These are phyloP conservation scores for Andrena haemorrhoa DNA, from an alignment of 2,888 invertebrate species.

Conservation along the genomic window DNA sequence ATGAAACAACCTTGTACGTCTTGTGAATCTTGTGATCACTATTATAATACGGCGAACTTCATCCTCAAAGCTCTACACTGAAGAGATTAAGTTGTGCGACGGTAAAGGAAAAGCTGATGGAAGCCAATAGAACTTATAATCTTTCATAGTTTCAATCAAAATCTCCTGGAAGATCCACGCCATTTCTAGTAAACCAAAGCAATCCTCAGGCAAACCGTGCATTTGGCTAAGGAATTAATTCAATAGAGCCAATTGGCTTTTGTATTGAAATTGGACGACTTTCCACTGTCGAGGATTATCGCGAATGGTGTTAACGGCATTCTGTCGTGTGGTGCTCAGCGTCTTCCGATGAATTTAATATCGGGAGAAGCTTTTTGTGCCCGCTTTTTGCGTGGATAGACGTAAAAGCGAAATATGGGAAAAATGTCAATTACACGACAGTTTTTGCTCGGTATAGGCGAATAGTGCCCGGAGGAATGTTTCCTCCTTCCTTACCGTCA, in stretches of 20 bases:
- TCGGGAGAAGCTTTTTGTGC: slow-evolving; percentile 6
- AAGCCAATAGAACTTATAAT: background rate
- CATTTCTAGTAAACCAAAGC: background rate
- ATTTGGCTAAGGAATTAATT: background rate
- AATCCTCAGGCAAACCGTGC: background rate
- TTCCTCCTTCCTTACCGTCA: background rate
- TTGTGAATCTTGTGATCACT: too few species aligned
- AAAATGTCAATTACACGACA: slow-evolving; percentile 40
- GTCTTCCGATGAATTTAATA: slow-evolving; percentile 34
- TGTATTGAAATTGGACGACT: background rate
- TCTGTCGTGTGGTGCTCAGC: background rate
- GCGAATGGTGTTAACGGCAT: slow-evolving; percentile 12
- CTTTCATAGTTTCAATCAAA: background rate
- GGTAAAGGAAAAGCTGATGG: background rate
- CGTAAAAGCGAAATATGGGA: slow-evolving; percentile 24
- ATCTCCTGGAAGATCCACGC: background rate
- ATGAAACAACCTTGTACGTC: background rate
- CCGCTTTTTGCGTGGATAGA: background rate
- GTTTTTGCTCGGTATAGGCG: background rate
- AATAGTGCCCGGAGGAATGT: background rate
- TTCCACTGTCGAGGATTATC: background rate
- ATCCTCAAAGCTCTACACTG: too few species aligned
- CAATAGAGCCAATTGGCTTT: background rate
- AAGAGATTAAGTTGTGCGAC: background rate
- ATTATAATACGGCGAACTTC: background rate